Evolutionary conservation across 2,888 invertebrate genomes (phyloP).

Genomic region (Dromius quadrimaculatus): DNA sequence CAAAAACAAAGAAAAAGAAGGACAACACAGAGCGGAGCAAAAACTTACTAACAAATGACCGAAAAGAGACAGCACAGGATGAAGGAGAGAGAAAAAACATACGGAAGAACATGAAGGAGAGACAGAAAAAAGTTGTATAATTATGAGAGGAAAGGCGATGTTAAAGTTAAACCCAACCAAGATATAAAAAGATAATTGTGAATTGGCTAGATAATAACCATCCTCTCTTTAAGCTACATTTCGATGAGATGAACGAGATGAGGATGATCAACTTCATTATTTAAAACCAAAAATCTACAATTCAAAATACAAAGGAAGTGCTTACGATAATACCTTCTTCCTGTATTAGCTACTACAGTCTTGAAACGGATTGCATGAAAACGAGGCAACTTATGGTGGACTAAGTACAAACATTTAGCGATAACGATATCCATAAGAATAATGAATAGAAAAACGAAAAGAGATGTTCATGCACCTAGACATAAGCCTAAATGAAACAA

Average conservation of each 20-base stretch:
- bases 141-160: constrained; percentile 43
- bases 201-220: constrained; percentile 44
- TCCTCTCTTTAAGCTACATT: constrained; percentile 19
- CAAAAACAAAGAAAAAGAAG: constrained; percentile 37
- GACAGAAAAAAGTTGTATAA: constrained; percentile 46
- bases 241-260: no score
- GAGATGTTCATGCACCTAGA: no score
- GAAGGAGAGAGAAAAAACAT: constrained; percentile 33
- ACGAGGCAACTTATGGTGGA: no score
- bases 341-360: no score
- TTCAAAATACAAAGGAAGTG: neutral
- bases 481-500: no score
- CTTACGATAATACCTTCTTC: no score
- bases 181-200: constrained; percentile 48
- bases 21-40: constrained; percentile 29
- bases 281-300: neutral
- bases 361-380: no score
- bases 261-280: constrained; percentile 19
- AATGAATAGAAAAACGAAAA: no score
- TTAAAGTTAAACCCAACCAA: constrained; percentile 29
- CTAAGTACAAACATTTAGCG: no score
- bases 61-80: constrained; percentile 44
- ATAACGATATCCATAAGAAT: no score
- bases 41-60: constrained; percentile 44
- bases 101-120: constrained; percentile 44